Base-by-base conservation (phyloP, 2,888 invertebrate genomes). In the Diaphora mendica region DNA sequence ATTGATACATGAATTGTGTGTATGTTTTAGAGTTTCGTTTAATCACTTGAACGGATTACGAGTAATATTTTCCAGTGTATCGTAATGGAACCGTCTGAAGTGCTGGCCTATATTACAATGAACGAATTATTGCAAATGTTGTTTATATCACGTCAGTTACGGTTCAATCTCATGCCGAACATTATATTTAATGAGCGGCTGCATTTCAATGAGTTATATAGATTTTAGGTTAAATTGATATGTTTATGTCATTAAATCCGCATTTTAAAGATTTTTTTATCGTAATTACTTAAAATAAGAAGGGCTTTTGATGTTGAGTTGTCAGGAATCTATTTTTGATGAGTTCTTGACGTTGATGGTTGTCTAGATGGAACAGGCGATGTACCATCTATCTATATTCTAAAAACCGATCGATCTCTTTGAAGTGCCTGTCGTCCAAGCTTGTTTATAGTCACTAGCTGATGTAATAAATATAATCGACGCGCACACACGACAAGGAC, bases 401-500 rank as follows among this genome's bases (percentile, higher is more conserved):
- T 80, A 88, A 93, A 91, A 88, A 92, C 89, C 91, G 88, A 94
- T 95, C 90, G 94, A 94, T 93, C 91, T 90, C 95, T 95, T 95
- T 95, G 95, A 95, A 91, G 95, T 94, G 84, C 80, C 89, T 90
- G 91, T 93, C 92, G 89, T 83, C 83, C 82, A 83, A 83, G 90
- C 88, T 91, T 93, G 94, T 93, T 95, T 94, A 94, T 92, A 94
- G 93, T 91, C 89, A 88, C 90, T 78, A 79, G 85, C 89, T 90
- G 91, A 91, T 92, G 94, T 92, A 95, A 94, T 95, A 95, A 94
- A 95, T 95, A 95, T 94, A 95, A 94, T 95, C 92, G 91, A 94
- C 93, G 91, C 93, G 88, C 91, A 90, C 91, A 90, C 87, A 85
- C 90, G 92, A 92, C 93, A 92, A 89, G 90, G 88, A 90, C 89